Conservation (phyloP, 1,140 invertebrate species). For the Zaprionus gabonicus region DNA sequence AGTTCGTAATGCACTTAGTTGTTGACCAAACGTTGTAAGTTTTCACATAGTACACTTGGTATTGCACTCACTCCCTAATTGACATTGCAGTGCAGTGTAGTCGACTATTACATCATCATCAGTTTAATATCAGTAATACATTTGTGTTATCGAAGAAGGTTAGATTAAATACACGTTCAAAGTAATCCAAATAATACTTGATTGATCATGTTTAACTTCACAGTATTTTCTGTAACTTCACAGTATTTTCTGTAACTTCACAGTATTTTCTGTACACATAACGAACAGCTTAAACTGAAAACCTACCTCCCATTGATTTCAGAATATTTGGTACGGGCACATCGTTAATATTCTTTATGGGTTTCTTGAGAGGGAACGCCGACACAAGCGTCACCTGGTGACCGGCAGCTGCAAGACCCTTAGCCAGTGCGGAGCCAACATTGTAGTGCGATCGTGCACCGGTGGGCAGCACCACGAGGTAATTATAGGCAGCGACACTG, state of each 20-base stretch:
- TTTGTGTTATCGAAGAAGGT: background rate
- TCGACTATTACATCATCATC: background rate
- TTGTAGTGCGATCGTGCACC: slow-evolving; percentile 86
- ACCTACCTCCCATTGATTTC: slow-evolving; percentile 57
- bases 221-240: too few species aligned
- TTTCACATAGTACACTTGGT: background rate
- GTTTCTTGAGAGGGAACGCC: slow-evolving; percentile 85
- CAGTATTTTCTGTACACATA: background rate
- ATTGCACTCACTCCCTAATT: background rate
- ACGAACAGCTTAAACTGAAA: background rate
- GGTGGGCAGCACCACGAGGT: slow-evolving; percentile 85
- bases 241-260: background rate
- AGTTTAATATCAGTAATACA: background rate
- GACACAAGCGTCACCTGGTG: slow-evolving; percentile 87
- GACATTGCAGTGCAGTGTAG: background rate
- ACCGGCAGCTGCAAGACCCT: slow-evolving; percentile 85
- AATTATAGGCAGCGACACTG: slow-evolving; percentile 66
- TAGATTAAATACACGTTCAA: too few species aligned
- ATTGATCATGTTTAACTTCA: too few species aligned
- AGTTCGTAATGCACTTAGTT: background rate
- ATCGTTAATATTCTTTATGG: slow-evolving; percentile 85
- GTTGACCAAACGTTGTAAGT: background rate
- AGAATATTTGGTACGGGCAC: slow-evolving; percentile 59
- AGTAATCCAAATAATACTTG: background rate
- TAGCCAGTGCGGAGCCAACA: slow-evolving; percentile 86